Conservation (phyloP, 2,797 vertebrate genomes). For the Vipera ursinii region DNA sequence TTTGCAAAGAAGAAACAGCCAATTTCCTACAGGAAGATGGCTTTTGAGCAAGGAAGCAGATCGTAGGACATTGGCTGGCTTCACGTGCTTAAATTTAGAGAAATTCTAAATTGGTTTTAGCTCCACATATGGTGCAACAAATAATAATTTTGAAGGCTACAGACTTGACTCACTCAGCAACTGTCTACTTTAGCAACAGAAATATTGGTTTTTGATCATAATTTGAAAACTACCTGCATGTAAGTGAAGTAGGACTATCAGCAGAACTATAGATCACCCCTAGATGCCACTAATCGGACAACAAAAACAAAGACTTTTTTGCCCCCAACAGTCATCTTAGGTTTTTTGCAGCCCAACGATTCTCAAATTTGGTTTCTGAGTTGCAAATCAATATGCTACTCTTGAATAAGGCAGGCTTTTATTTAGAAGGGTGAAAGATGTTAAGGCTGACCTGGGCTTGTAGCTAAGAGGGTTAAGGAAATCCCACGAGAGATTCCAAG, state of each 20-base stretch:
- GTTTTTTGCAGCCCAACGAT: neutral
- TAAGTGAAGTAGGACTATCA: neutral
- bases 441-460: no score
- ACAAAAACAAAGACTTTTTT: neutral
- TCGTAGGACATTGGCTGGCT: neutral
- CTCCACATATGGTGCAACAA: neutral
- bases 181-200: neutral
- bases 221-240: neutral
- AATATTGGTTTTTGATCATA: neutral
- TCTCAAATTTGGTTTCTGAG: neutral
- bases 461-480: no score
- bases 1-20: conserved; percentile 17
- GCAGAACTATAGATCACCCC: neutral
- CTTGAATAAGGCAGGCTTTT: neutral
- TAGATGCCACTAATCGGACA: neutral
- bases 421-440: no score
- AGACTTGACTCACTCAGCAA: neutral
- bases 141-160: neutral
- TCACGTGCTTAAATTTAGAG: neutral
- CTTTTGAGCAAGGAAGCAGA: neutral
- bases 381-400: neutral
- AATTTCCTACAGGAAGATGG: conserved; percentile 4
- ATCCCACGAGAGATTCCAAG: no score
- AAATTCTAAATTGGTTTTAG: no score
- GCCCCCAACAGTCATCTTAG: neutral